These are phyloP conservation scores for Melanotaenia duboulayi DNA, from an alignment of 2,113 vertebrate species.

Conservation along the genomic window DNA sequence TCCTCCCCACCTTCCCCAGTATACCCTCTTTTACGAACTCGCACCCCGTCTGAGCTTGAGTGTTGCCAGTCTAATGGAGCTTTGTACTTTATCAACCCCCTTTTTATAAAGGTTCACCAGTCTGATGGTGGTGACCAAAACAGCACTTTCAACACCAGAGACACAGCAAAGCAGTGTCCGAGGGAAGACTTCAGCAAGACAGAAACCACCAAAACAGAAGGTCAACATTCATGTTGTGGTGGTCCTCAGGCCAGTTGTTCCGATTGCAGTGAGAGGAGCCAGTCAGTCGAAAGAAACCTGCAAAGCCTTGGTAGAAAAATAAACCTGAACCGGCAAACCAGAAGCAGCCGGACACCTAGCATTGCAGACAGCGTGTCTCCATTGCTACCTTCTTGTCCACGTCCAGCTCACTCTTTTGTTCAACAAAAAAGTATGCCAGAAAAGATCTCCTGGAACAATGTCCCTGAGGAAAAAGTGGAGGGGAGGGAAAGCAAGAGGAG, in stretches of 20 bases:
- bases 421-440: constrained; percentile 86
- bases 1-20: constrained; percentile 76
- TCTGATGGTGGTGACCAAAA: constrained; percentile 75
- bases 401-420: constrained; percentile 67
- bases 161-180: too few species aligned
- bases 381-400: constrained; percentile 70
- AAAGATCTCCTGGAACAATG: constrained; percentile 79
- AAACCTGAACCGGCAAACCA: not conserved
- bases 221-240: not conserved
- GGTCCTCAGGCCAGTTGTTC: not conserved
- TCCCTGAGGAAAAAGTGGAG: constrained; percentile 68
- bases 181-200: too few species aligned
- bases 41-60: constrained; percentile 90
- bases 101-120: constrained; percentile 92
- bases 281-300: not conserved
- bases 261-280: not conserved
- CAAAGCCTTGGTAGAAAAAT: not conserved
- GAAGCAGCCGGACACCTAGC: not conserved
- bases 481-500: too few species aligned
- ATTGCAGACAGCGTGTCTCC: not conserved
- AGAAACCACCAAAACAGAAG: not conserved
- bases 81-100: constrained; percentile 95
- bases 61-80: constrained; percentile 92
- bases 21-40: constrained; percentile 83
- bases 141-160: constrained; percentile 29